A percentile compares a stretch with the other conserved stretches of the same genome.
These are phyloP conservation scores for Scaptomyza graminum DNA, from an alignment of 1,140 invertebrate species.

Conservation along the genomic window DNA sequence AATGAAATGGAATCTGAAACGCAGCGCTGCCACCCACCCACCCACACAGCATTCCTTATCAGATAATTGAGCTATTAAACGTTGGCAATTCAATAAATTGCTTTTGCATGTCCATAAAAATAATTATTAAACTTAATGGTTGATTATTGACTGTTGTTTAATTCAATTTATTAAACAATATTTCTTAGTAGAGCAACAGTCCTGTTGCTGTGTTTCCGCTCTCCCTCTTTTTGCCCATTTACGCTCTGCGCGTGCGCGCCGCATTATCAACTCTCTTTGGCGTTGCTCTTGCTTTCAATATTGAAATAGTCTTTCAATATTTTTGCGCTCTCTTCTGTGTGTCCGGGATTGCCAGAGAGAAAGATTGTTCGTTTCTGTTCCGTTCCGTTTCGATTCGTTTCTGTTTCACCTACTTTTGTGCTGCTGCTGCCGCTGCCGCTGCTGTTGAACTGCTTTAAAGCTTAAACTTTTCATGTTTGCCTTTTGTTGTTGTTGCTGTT, in stretches of 20 bases:
- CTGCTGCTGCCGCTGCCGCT: not conserved
- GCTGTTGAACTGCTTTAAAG: conserved; percentile 39
- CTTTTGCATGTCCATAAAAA: not conserved
- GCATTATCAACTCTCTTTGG: conserved; percentile 3
- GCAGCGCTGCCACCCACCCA: conserved; percentile 4
- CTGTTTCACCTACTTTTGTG: conserved; percentile 8
- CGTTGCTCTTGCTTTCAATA: conserved; percentile 38
- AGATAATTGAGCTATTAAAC: conserved; percentile 68
- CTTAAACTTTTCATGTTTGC: conserved; percentile 40
- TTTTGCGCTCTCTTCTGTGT: conserved; percentile 18
- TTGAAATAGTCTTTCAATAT: conserved; percentile 50
- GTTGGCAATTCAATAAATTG: conserved; percentile 33
- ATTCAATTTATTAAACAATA: too few species aligned
- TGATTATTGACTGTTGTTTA: too few species aligned
- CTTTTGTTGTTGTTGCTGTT: conserved; percentile 32
- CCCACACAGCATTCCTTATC: conserved; percentile 18
- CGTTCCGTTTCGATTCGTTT: conserved; percentile 25
- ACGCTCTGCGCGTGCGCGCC: conserved; percentile 47
- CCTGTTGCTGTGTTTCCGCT: conserved; percentile 21
- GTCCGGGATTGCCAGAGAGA: not conserved
- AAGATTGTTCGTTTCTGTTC: not conserved
- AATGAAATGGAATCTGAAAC: conserved; percentile 8
- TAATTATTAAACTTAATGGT: too few species aligned
- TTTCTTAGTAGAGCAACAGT: too few species aligned
- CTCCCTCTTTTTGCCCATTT: conserved; percentile 31